Evolutionary conservation across 2,888 invertebrate species (phyloP).

Genomic region (Brachyptera putata): DNA sequence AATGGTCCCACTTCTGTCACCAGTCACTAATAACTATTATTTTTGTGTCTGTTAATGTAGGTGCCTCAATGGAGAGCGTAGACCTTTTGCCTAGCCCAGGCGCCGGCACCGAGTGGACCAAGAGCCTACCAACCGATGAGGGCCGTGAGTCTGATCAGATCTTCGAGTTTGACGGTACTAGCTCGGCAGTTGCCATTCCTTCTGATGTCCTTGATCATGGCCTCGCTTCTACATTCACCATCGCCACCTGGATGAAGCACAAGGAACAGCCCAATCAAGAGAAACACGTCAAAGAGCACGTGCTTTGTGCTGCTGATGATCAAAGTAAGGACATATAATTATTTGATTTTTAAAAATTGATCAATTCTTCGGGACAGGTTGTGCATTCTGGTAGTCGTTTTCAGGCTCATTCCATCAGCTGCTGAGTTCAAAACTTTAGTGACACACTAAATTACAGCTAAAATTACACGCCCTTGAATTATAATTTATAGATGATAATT

Average conservation of each 20-base stretch:
- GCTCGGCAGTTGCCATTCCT: conserved; percentile 82
- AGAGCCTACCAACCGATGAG: conserved; percentile 56
- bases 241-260: conserved; percentile 95
- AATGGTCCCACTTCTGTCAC: no score
- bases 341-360: no score
- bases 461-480: no score
- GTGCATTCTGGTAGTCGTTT: no score
- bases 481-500: no score
- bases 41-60: no score
- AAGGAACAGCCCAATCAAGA: conserved; percentile 72
- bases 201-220: conserved; percentile 69
- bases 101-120: conserved; percentile 57
- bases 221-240: conserved; percentile 77
- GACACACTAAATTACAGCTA: no score
- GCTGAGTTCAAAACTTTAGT: no score
- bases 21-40: background rate
- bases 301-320: conserved; percentile 95
- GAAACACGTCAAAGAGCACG: conserved; percentile 92
- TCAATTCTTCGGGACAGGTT: no score
- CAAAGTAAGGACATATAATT: conserved; percentile 91
- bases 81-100: conserved; percentile 83
- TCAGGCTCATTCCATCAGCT: no score
- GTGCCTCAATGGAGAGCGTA: conserved; percentile 75
- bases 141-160: conserved; percentile 80
- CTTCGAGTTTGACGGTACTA: conserved; percentile 91